Percentiles rank a stretch among this genome's conserved stretches.
These are phyloP conservation scores for Petrosia ficiformis DNA, from an alignment of 37 sponge, comb jelly and placozoan species.

Conservation along the genomic window DNA sequence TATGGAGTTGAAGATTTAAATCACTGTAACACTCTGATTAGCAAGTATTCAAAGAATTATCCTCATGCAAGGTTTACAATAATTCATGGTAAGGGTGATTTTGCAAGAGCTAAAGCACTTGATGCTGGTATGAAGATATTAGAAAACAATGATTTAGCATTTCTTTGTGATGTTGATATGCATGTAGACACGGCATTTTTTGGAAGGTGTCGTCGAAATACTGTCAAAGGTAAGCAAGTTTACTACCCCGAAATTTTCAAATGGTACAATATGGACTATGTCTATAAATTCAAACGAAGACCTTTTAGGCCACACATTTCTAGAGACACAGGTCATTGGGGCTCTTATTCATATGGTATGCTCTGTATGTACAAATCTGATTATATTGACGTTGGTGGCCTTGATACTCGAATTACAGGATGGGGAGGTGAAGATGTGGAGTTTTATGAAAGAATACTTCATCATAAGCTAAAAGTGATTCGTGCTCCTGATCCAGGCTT, in stretches of 20 bases:
- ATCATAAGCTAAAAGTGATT: slow-evolving; percentile 26
- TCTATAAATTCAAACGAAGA: neutral
- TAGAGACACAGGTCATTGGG: slow-evolving; percentile 51
- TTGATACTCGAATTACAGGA: slow-evolving; percentile 14
- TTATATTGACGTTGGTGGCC: slow-evolving; percentile 18
- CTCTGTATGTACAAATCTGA: slow-evolving; percentile 41
- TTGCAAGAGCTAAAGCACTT: slow-evolving; percentile 22
- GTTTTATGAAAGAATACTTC: slow-evolving; percentile 20
- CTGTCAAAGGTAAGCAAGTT: slow-evolving; percentile 24
- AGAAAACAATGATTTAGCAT: slow-evolving; percentile 9
- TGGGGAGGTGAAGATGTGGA: slow-evolving; percentile 60
- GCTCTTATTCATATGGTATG: slow-evolving; percentile 43
- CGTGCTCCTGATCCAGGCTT: slow-evolving; percentile 39
- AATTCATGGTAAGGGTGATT: slow-evolving; percentile 3
- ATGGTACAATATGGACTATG: slow-evolving; percentile 31
- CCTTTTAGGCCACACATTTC: neutral
- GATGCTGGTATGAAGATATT: slow-evolving; percentile 12
- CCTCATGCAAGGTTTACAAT: slow-evolving; percentile 13
- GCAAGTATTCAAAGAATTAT: neutral
- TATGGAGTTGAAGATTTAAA: slow-evolving; percentile 10
- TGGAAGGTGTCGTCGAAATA: slow-evolving; percentile 32
- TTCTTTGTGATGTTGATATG: slow-evolving; percentile 42
- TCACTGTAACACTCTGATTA: neutral
- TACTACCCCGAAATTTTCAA: slow-evolving; percentile 50
- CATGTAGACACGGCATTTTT: slow-evolving; percentile 8